Evolutionary conservation across 2,113 vertebrate genomes (phyloP).

Genomic region (Rhinopomastus cyanomelas): DNA sequence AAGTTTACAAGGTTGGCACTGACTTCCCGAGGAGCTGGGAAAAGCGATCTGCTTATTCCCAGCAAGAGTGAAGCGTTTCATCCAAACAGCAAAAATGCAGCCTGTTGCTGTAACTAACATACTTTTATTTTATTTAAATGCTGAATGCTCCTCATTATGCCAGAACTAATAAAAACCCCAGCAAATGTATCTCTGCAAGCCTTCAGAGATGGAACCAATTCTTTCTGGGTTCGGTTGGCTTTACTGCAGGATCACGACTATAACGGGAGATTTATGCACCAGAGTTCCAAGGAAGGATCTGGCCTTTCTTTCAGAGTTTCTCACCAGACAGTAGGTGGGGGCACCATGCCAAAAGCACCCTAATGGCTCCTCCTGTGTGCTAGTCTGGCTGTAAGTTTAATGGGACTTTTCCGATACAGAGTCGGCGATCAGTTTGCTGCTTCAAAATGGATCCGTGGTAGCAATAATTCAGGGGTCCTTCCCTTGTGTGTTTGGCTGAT

Average conservation of each 20-base stretch:
- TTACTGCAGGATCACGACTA: neutral
- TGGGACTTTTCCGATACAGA: neutral
- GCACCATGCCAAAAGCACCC: neutral
- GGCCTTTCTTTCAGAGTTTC: neutral
- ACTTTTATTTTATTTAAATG: constrained; percentile 27
- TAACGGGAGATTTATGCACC: neutral
- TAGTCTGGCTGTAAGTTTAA: neutral
- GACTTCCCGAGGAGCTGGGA: constrained; percentile 23
- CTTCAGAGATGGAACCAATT: neutral
- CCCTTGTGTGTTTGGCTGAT: neutral
- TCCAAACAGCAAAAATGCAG: constrained; percentile 27
- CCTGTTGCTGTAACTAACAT: constrained; percentile 27
- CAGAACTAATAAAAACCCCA: constrained; percentile 12
- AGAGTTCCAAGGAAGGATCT: neutral
- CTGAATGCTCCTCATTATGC: neutral
- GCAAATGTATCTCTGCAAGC: neutral
- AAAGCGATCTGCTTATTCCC: constrained; percentile 32
- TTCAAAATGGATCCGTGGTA: neutral
- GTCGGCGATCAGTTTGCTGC: neutral
- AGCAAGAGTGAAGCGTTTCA: constrained; percentile 8
- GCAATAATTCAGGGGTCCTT: neutral
- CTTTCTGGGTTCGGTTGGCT: constrained; percentile 7
- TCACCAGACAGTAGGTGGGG: neutral
- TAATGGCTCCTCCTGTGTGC: neutral
- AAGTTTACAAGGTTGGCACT: constrained; percentile 43